Base-by-base conservation (phyloP, 2,113 vertebrate species). In the Phocoena phocoena region DNA sequence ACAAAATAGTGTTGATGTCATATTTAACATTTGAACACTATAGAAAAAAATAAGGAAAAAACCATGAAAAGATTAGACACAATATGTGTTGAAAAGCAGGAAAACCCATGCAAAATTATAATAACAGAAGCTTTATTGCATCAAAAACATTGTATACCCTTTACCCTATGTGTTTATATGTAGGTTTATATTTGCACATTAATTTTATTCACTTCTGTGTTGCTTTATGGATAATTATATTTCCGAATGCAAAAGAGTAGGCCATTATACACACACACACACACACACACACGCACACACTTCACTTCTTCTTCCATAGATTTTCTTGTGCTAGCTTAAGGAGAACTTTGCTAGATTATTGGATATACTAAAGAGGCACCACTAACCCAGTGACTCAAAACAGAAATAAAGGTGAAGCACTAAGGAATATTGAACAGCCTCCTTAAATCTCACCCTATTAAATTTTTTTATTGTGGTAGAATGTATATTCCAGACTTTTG, bases 1-100 rank as follows among this genome's bases (percentile, higher is more conserved):
- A 53, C 62, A 38, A 90, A 88, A 28, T 71, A 44, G 23, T 71
- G 21, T 73, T n/a, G 17, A 58, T 87, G 26, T 55, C 26, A 50
- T 85, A 76, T 65, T 93, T 96, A 93, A 36, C 41, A 88, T 88
- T 67, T 95, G 93, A 73, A 85, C 28, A 90, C 33, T 70, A 68
- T 14, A 60, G 23, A 20, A 47, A 41, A 91, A 74, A 79, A 67
- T 91, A 84, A 94, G 44, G 36, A 6, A 25, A 74, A 76, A 60
- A 26, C 62, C 33, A 25, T 73, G 26, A 84, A 91, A 87, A 50
- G 8, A 87, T 77, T 94, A 62, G 65, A 95, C 63, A 79, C 7
- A 83, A 60, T 25, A 41, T 50, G 3, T 70, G 60, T 55, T 68
- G 17, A 85, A 36, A 36, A 93, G 28, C n/a, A 93, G n/a, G 12